Evolutionary conservation across 2,797 vertebrate species (phyloP).

Genomic region (Dermochelys coriacea): DNA sequence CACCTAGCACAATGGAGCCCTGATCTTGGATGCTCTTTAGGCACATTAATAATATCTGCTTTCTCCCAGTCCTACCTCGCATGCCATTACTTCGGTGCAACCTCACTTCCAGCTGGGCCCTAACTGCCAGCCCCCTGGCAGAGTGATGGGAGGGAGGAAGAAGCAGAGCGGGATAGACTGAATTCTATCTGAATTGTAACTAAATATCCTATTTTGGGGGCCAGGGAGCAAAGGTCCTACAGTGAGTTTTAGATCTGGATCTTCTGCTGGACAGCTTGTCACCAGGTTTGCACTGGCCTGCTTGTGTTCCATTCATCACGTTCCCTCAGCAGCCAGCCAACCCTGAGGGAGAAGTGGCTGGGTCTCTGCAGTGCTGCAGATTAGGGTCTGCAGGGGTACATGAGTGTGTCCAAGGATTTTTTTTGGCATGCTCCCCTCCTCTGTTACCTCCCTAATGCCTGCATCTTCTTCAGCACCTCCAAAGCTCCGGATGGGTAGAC

Average conservation of each 20-base stretch:
- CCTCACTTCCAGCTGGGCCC: background rate
- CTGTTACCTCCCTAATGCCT: background rate
- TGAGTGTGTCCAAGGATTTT: background rate
- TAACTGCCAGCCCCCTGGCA: too few relatives aligned
- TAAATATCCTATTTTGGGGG: background rate
- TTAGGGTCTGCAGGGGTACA: too few relatives aligned
- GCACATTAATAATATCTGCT: too few relatives aligned
- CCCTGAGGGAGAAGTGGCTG: background rate
- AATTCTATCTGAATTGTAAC: background rate
- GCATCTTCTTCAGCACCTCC: background rate
- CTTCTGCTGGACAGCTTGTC: background rate
- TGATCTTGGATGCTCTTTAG: too few relatives aligned
- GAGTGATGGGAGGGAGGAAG: background rate
- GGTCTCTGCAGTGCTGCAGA: background rate
- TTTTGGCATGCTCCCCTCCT: background rate
- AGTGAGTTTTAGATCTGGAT: too few relatives aligned
- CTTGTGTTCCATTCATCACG: background rate
- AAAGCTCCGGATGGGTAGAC: background rate
- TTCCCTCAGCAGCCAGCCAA: background rate
- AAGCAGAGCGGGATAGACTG: background rate
- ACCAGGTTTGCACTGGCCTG: background rate
- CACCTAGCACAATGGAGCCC: too few relatives aligned
- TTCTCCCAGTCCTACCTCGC: background rate
- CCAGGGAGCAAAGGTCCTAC: too few relatives aligned
- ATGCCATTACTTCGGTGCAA: background rate